Percentiles rank a stretch among this genome's conserved stretches.
phyloP scores from a whole-genome alignment of 2,113 vertebrate genomes.

The Pontoporia blainvillei region DNA sequence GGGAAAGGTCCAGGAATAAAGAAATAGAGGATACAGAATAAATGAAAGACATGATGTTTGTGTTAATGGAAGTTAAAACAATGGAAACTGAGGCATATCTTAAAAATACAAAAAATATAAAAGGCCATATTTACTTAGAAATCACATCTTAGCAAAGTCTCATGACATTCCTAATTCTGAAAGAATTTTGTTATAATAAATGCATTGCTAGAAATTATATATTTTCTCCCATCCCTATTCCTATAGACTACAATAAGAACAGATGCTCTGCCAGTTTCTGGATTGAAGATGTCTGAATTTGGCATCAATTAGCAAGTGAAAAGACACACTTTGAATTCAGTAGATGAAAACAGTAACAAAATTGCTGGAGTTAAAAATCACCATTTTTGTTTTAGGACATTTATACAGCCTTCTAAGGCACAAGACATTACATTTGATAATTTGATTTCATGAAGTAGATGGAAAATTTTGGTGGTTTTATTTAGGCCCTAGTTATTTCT shows the following conservation, averaged over 20 bases:
- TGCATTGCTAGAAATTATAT: background rate
- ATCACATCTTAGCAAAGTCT: background rate
- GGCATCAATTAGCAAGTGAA: background rate
- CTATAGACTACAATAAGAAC: background rate
- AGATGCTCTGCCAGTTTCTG: background rate
- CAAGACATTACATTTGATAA: background rate
- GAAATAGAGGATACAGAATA: background rate
- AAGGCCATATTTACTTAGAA: background rate
- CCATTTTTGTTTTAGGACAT: background rate
- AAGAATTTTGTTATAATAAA: background rate
- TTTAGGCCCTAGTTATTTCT: background rate
- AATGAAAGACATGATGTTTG: background rate
- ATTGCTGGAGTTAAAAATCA: background rate
- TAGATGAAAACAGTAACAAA: constrained; percentile 13
- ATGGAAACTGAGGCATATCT: background rate
- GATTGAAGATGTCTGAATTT: background rate
- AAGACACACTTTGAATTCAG: background rate
- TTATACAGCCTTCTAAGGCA: background rate
- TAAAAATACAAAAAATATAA: background rate
- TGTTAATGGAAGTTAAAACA: background rate
- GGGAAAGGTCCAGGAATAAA: background rate
- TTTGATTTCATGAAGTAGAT: background rate
- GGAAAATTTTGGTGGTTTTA: background rate
- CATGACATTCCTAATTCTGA: background rate
- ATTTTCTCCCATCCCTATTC: background rate